Evolutionary conservation across 2,113 vertebrate genomes (phyloP).

Genomic region (Meriones unguiculatus): DNA sequence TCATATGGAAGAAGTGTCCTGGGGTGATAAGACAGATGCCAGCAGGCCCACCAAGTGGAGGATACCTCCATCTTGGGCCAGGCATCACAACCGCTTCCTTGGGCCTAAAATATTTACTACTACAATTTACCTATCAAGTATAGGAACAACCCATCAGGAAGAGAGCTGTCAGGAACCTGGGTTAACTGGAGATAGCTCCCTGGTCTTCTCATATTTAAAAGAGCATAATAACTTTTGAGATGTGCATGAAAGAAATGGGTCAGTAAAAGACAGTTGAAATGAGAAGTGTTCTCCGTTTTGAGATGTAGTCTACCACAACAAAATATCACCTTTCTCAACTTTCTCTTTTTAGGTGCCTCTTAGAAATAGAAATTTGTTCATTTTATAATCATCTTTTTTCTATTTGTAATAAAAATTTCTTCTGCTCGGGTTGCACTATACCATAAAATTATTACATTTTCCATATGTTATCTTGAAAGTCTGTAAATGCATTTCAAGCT

Average conservation of each 20-base stretch:
- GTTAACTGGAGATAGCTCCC: conserved; percentile 32
- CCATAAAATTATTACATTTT: conserved; percentile 8
- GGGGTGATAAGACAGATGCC: not conserved
- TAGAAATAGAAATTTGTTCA: conserved; percentile 46
- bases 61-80: not conserved
- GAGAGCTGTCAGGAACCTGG: not conserved
- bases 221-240: conserved; percentile 32
- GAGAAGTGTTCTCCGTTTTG: conserved; percentile 40
- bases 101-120: not conserved
- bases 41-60: not conserved
- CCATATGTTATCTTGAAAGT: not conserved
- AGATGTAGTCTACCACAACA: not conserved
- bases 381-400: not conserved
- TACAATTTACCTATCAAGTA: not conserved
- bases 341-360: conserved; percentile 50
- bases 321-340: conserved; percentile 2
- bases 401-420: conserved; percentile 40
- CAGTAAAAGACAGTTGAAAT: conserved; percentile 48
- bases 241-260: conserved; percentile 9
- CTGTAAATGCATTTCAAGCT: conserved; percentile 16
- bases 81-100: not conserved
- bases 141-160: not conserved
- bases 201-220: conserved; percentile 29
- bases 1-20: not conserved
- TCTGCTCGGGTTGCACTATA: not conserved